Evolutionary conservation across 2,888 invertebrate genomes (phyloP).

Genomic region (Luperina testacea): DNA sequence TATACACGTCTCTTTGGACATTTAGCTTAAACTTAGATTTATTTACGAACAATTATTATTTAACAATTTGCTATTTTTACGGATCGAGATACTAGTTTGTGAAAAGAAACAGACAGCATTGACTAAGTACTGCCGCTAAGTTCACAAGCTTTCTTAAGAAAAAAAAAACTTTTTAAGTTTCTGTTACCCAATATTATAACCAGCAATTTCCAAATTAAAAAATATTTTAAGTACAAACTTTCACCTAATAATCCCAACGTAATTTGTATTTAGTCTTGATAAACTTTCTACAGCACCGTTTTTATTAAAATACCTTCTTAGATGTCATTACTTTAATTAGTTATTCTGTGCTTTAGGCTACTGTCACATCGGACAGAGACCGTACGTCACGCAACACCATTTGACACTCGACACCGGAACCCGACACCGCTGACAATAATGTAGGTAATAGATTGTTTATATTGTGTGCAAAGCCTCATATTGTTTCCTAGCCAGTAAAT

Average conservation of each 20-base stretch:
- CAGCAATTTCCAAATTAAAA: slow-evolving; percentile 1
- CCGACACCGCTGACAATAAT: slow-evolving; percentile 36
- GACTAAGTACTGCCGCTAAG: neutral
- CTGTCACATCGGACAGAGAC: slow-evolving; percentile 12
- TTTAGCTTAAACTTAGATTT: neutral
- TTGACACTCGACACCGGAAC: slow-evolving; percentile 20
- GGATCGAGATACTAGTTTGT: neutral
- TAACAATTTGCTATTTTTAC: neutral
- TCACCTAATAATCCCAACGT: neutral
- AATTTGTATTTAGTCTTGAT: neutral
- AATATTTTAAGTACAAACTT: neutral
- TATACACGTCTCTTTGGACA: neutral
- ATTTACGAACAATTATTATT: slow-evolving; percentile 4
- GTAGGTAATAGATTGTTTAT: slow-evolving; percentile 49
- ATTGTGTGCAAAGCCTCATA: slow-evolving; percentile 27
- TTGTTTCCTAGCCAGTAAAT: slow-evolving; percentile 22
- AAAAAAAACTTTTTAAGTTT: neutral
- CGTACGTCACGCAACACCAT: slow-evolving; percentile 12
- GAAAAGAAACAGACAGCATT: neutral
- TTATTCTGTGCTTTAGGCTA: neutral
- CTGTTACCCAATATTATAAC: neutral
- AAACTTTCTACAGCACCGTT: neutral
- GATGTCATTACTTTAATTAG: neutral
- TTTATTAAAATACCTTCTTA: neutral
- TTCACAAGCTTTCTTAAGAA: neutral